Evolutionary conservation across 2,797 vertebrate genomes (phyloP).

Genomic region (Rhodeus uyekii): DNA sequence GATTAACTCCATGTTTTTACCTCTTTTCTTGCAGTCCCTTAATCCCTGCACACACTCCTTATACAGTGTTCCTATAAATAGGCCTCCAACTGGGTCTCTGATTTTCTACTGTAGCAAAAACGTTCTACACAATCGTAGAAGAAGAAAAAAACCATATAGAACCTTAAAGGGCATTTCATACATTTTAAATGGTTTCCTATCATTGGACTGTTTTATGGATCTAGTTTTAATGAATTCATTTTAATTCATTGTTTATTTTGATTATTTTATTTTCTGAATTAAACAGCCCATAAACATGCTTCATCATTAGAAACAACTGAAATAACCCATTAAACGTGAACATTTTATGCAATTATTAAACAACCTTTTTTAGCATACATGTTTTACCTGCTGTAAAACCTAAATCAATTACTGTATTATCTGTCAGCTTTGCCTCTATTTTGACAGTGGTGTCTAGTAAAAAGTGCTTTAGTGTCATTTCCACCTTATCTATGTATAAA

Average conservation of each 20-base stretch:
- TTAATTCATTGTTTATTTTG: neutral
- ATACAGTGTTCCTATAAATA: constrained; percentile 29
- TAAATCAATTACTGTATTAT: neutral
- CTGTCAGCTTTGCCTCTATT: neutral
- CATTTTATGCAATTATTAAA: neutral
- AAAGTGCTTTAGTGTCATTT: neutral
- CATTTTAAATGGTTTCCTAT: neutral
- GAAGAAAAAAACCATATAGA: too few relatives aligned
- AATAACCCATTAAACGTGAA: neutral
- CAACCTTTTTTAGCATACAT: neutral
- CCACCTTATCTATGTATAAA: neutral
- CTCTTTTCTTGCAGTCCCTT: neutral
- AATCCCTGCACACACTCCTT: constrained; percentile 23
- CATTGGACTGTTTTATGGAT: neutral
- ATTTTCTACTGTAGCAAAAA: neutral
- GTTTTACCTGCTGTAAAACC: neutral
- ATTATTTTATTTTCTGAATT: neutral
- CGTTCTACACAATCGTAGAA: neutral
- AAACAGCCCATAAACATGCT: neutral
- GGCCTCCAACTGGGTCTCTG: neutral
- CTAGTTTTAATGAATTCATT: neutral
- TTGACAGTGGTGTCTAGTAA: neutral
- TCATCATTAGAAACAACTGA: neutral
- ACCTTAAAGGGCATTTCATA: neutral
- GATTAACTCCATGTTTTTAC: neutral